Evolutionary conservation across 1,140 invertebrate genomes (phyloP).

Genomic region (Bombus sibiricus): DNA sequence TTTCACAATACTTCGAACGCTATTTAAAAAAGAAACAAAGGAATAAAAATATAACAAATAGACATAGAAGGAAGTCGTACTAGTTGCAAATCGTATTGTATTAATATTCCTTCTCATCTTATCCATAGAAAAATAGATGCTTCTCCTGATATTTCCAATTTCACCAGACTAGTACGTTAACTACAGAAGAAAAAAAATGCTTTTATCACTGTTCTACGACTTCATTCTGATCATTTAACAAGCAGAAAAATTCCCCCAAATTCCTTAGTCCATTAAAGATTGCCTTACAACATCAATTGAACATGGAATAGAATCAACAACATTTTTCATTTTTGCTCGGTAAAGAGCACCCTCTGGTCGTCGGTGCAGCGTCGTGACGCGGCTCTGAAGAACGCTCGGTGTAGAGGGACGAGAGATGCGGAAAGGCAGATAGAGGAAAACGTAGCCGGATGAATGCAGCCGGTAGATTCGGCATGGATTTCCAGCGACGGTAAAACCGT

Average conservation of each 20-base stretch:
- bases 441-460: constrained; percentile 56
- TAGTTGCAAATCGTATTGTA: too few relatives aligned
- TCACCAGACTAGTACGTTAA: too few relatives aligned
- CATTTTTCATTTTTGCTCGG: neutral
- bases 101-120: too few relatives aligned
- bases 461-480: constrained; percentile 74
- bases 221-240: too few relatives aligned
- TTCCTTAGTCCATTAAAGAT: neutral
- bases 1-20: neutral
- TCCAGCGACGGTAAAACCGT: constrained; percentile 75
- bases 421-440: constrained; percentile 57
- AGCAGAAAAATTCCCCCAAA: rapidly evolving
- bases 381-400: neutral
- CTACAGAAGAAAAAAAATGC: neutral
- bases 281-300: too few relatives aligned
- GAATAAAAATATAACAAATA: too few relatives aligned
- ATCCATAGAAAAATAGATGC: too few relatives aligned
- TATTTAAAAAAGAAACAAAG: too few relatives aligned
- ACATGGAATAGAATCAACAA: neutral
- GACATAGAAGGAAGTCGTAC: rapidly evolving
- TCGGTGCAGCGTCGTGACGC: neutral
- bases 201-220: too few relatives aligned
- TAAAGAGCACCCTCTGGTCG: neutral
- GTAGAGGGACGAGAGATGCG: constrained; percentile 38
- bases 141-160: too few relatives aligned